phyloP scores from a whole-genome alignment of 2,888 invertebrate genomes.

The Maniola hyperantus region DNA sequence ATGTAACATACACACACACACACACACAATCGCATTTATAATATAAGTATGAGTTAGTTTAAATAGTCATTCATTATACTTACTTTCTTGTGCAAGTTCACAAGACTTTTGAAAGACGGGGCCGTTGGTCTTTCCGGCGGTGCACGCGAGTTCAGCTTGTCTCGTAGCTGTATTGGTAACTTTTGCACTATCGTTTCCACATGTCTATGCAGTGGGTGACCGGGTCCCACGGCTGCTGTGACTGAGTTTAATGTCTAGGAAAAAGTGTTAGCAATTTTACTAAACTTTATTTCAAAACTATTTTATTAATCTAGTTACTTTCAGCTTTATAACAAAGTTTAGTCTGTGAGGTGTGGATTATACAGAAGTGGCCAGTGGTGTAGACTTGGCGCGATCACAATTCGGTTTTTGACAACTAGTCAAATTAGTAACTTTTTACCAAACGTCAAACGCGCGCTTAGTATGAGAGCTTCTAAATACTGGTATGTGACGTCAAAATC shows the following conservation, averaged over 20 bases:
- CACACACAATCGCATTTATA: no score
- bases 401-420: no score
- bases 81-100: slow-evolving; percentile 95
- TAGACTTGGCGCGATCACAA: no score
- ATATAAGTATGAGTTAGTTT: not conserved
- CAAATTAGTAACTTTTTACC: no score
- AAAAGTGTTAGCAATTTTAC: slow-evolving; percentile 18
- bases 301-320: not conserved
- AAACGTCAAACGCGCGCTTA: no score
- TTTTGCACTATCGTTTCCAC: slow-evolving; percentile 95
- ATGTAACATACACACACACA: no score
- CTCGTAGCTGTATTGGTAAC: slow-evolving; percentile 90
- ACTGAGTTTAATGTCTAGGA: slow-evolving; percentile 92
- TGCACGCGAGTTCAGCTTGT: slow-evolving; percentile 85
- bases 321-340: no score
- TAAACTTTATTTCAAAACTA: not conserved
- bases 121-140: slow-evolving; percentile 82
- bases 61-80: slow-evolving; percentile 20
- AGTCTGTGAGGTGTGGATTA: no score
- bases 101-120: slow-evolving; percentile 92
- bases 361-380: no score
- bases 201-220: slow-evolving; percentile 89
- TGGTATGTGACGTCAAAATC: no score
- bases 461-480: no score
- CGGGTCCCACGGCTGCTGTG: slow-evolving; percentile 88